phyloP scores from a whole-genome alignment of 2,797 vertebrate genomes.

The Melopsittacus undulatus region DNA sequence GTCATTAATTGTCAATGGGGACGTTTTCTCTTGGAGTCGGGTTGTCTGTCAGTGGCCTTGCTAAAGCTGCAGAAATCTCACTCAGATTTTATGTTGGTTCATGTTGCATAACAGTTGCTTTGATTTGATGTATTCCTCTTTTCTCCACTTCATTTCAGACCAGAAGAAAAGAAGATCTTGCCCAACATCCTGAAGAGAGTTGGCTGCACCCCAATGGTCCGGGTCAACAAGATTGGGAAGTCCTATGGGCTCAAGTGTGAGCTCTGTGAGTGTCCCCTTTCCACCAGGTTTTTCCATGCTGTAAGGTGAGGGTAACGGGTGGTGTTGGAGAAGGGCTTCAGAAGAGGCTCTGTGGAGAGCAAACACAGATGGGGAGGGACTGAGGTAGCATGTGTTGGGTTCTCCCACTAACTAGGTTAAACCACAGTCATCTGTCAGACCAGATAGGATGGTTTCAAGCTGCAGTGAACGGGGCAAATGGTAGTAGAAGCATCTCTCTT shows the following conservation, averaged over 20 bases:
- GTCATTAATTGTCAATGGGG: not conserved
- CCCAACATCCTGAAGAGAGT: slow-evolving; percentile 85
- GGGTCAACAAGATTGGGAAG: slow-evolving; percentile 89
- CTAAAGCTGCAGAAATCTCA: not conserved
- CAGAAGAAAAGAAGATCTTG: slow-evolving; percentile 77
- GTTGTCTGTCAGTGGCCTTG: not conserved
- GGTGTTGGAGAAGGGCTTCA: not conserved
- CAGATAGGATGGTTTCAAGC: not conserved
- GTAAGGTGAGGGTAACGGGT: not conserved
- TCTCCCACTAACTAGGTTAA: not conserved
- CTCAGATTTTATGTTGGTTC: not conserved
- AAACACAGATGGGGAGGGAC: not conserved
- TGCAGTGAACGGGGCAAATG: not conserved
- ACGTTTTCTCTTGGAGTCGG: not conserved
- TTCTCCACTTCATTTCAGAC: slow-evolving; percentile 37
- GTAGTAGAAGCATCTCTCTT: not conserved
- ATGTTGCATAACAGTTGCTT: not conserved
- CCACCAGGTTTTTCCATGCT: slow-evolving; percentile 1
- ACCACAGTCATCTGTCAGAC: not conserved
- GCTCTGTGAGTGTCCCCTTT: slow-evolving; percentile 83
- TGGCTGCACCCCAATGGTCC: slow-evolving; percentile 87
- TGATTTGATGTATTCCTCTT: not conserved
- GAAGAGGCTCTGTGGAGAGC: not conserved
- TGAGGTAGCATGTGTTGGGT: not conserved
- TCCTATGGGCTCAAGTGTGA: slow-evolving; percentile 89